Evolutionary conservation across 2,888 invertebrate species (phyloP).

Genomic region (Ernsta delagoae): DNA sequence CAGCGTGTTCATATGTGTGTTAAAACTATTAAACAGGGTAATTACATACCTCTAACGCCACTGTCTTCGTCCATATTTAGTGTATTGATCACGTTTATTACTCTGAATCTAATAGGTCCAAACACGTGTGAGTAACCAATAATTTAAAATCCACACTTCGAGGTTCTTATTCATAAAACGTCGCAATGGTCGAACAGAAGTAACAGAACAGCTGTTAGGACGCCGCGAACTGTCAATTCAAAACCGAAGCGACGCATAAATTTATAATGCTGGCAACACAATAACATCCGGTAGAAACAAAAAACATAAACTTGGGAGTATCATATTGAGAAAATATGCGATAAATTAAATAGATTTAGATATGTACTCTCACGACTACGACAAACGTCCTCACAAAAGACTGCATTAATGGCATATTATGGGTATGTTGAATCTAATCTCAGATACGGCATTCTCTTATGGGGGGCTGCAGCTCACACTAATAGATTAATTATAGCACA

Average conservation of each 20-base stretch:
- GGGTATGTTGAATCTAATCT: neutral
- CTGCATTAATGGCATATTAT: neutral
- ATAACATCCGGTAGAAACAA: slow-evolving; percentile 38
- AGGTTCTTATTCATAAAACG: slow-evolving; percentile 43
- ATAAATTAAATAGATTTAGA: neutral
- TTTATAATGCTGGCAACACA: slow-evolving; percentile 54
- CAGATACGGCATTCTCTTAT: neutral
- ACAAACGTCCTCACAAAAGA: neutral
- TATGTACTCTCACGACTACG: neutral
- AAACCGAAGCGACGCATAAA: slow-evolving; percentile 57
- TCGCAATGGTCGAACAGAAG: slow-evolving; percentile 65
- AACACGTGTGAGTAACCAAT: slow-evolving; percentile 68
- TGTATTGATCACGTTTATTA: slow-evolving; percentile 17
- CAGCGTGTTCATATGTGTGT: slow-evolving; percentile 20
- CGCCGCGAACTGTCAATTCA: slow-evolving; percentile 75
- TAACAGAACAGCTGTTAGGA: slow-evolving; percentile 66
- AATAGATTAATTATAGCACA: neutral
- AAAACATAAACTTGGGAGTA: neutral
- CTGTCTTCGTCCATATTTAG: slow-evolving; percentile 67
- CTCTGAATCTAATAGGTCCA: slow-evolving; percentile 45
- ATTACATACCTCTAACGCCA: slow-evolving; percentile 63
- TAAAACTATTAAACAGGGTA: slow-evolving; percentile 7
- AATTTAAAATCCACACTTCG: slow-evolving; percentile 59
- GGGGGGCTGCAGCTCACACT: neutral
- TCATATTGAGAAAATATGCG: neutral